Evolutionary conservation across 2,113 vertebrate genomes (phyloP), one percentile per base, ranked within the genome.

Genomic region (Microcebus lehilahytsara): DNA sequence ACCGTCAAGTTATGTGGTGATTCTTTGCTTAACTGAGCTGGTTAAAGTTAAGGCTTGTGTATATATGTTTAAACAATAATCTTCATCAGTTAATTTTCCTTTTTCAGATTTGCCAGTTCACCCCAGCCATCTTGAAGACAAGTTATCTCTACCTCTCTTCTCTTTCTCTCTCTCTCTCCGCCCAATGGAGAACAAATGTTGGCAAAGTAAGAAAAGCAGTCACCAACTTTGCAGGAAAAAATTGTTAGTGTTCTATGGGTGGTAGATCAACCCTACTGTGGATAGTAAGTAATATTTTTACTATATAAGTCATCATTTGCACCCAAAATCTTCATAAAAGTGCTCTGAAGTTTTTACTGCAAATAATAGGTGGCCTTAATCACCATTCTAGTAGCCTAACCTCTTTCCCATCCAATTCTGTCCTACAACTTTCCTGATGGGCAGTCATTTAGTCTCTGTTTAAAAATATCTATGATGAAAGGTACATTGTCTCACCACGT

Each of bases 81-180:
- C 10, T n/a, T 7, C 6, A 25, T 60, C 51, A 81, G 25, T 74
- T 88, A 87, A 58, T 46, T 84, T 85, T 91, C 46, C 49, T 69
- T 10, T 80, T 93, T 95, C 9, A 69, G 72, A 71, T 81, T 88
- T 96, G 81, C 34, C 69, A 56, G 37, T 74, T 94, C 30, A 75
- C 12, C 13, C 16, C 64, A 84, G 20, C 14, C 34, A 3, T 74
- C 72, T 80, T 46, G 51, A 84, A 96, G 74, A 79, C 53, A 30
- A 85, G 23, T 23, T 58, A 69, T 58, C 60, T 34, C 60, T 79
- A 13, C n/a, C 12, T 85, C 2, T 75, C 9, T 49, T 4, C 46
- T 34, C 1, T 23, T 14, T 42, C 5, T 49, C 49, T 60, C 10
- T 37, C 37, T 8, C 11, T 0, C 60, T 23, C 62, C 1, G 6